Evolutionary conservation across 2,888 invertebrate species (phyloP), one percentile per base, ranked within the genome.

Genomic region (Parthenolecanium corni): DNA sequence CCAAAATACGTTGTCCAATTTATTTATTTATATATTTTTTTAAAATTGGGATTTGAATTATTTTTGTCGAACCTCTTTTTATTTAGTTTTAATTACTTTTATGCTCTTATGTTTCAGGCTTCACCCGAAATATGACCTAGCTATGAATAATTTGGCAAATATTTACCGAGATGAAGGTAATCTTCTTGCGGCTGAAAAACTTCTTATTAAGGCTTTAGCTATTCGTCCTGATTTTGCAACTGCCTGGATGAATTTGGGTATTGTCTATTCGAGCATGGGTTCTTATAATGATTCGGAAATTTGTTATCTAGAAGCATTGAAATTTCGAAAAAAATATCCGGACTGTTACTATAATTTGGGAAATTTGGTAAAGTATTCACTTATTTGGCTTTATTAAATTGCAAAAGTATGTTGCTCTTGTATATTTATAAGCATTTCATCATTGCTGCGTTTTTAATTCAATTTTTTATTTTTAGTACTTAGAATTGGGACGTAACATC

Each of bases 231-330:
- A 89, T 72, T 96, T 95, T 76, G 87, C 95, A 1, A 87, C 93
- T 0, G 96, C 95, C 0, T 97, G 95, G 95, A 96, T 96, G 95
- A 97, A 97, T 76, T 78, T 96, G 58, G 96, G 95, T 16, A 95
- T 96, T 68, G 89, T 94, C 31, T 79, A 92, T 67, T 85, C 91
- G 0, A 81, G 83, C 42, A 76, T 84, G 54, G 81, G 83, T 68
- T 80, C 84, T 65, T 80, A 80, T 66, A 73, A 78, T 2, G 84
- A 86, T 70, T 86, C 95, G 0, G 81, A 89, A 70, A 71, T 73
- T 18, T 88, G 92, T 69, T 96, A 95, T 72, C 76, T 80, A 69
- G 85, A 78, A 58, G 95, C 96, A 1, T 75, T 96, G 3, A 77
- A 75, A 36, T 81, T 86, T 72, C 79, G 93, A 44, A 80, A 78